Evolutionary conservation across 2,797 vertebrate genomes (phyloP).

Genomic region (Mormyrops boulengeri): DNA sequence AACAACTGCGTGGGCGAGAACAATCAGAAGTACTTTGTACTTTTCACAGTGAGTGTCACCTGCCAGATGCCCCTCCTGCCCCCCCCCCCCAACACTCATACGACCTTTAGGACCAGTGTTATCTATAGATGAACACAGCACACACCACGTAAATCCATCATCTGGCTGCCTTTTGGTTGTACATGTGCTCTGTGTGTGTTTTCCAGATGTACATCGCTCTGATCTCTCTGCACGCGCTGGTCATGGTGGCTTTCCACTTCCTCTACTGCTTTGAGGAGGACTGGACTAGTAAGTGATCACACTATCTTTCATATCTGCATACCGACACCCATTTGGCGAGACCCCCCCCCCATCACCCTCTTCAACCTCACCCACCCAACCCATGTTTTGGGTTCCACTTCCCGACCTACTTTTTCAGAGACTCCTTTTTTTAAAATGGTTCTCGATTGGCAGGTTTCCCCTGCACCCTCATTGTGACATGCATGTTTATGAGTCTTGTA

Average conservation of each 20-base stretch:
- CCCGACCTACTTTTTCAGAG: not conserved
- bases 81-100: not conserved
- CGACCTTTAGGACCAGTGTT: not conserved
- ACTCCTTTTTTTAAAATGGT: not conserved
- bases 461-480: not conserved
- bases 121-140: not conserved
- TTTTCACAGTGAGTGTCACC: conserved; percentile 87
- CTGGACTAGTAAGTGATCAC: conserved; percentile 91
- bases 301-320: not conserved
- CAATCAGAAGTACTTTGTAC: conserved; percentile 99
- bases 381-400: not conserved
- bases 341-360: not conserved
- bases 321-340: not conserved
- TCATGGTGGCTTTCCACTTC: conserved; percentile 96
- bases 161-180: too few relatives aligned
- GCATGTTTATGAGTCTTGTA: not conserved
- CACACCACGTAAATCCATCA: not conserved
- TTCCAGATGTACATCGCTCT: conserved; percentile 98
- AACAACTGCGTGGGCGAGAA: conserved; percentile 98
- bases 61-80: too few relatives aligned
- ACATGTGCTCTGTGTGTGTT: conserved; percentile 4
- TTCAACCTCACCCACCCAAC: not conserved
- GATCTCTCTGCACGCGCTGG: conserved; percentile 83
- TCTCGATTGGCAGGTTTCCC: not conserved
- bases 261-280: conserved; percentile 98